A percentile compares a stretch with the other conserved stretches of the same genome.
Conservation (phyloP, 2,797 vertebrate genomes). For the Orestias chungarensis region DNA sequence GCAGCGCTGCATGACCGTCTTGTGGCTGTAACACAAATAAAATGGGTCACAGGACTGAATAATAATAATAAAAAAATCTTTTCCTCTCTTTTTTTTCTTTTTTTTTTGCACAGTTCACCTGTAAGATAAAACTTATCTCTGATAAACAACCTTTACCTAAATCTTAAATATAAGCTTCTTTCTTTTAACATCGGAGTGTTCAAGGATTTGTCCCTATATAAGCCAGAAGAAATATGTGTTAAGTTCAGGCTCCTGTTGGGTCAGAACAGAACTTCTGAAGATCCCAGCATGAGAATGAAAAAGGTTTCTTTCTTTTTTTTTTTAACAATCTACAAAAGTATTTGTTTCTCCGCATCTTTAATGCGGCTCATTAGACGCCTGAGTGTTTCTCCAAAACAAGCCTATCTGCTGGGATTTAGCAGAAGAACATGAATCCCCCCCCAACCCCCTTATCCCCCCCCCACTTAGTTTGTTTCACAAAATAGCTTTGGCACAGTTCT, state of each 20-base stretch:
- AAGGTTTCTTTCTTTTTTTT: too few species aligned
- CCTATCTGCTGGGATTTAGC: not conserved
- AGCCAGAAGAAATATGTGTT: not conserved
- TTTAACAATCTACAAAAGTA: not conserved
- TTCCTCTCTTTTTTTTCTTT: not conserved
- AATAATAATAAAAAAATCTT: conserved; percentile 16
- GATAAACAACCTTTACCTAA: not conserved
- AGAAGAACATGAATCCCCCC: not conserved
- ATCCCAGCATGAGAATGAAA: not conserved
- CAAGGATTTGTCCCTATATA: not conserved
- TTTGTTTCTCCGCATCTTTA: not conserved
- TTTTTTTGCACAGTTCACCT: not conserved
- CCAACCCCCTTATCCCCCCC: too few species aligned
- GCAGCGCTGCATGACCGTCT: conserved; percentile 17
- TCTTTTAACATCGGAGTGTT: not conserved
- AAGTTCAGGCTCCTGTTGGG: not conserved
- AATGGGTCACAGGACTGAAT: conserved; percentile 37
- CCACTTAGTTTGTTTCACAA: conserved; percentile 4
- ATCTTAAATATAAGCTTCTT: not conserved
- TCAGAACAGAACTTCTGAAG: conserved; percentile 5
- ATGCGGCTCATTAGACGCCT: not conserved
- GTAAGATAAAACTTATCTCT: not conserved
- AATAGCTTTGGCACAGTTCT: conserved; percentile 9
- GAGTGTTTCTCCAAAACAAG: not conserved
- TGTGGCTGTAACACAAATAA: conserved; percentile 15